Evolutionary conservation across 2,888 invertebrate genomes (phyloP), one percentile per base, ranked within the genome.

Genomic region (Aspidapion aeneum): DNA sequence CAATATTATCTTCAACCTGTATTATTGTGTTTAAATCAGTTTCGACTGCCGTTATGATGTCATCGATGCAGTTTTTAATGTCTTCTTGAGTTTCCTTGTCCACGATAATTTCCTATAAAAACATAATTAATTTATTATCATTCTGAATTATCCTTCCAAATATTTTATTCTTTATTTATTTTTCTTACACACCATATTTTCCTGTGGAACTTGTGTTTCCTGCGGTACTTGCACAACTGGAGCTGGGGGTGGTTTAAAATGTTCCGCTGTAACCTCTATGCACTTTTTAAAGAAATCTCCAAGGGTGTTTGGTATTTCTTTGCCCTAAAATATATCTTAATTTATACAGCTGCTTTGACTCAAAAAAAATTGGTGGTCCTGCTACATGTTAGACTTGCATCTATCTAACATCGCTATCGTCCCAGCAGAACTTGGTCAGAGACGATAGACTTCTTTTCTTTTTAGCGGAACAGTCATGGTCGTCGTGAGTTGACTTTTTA

Each of bases 251-350:
- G 7, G 21, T 22, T 21, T 60, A 52, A 61, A 67, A 55, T 63
- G 56, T 21, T 63, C 62, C 0, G 60, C 55, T n/a, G 65, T 68
- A 12, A 69, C n/a, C 58, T 81, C 83, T 71, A 86, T 83, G 74
- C 83, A 87, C 67, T 81, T 83, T 70, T 79, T 83, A 75, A 88
- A 88, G 54, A 87, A 80, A 73, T 83, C 84, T 12, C 86, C 89
- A 1, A 85, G 79, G 55, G 82, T 85, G 68, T 79, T 82, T 57
- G 84, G 84, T 68, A 90, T 82, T 0, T 84, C 83, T 78, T 89
- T 89, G 57, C 87, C 88, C 35, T 35, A 35, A 7, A n/a, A n/a
- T n/a, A n/a, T n/a, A n/a, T n/a, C n/a, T 35, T 35, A 35, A 35
- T 12, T 7, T 35, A 35, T 12, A 35, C 35, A 35, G 12, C 5